Conservation (phyloP, 2,113 vertebrate genomes). For the Lepisosteus oculatus region DNA sequence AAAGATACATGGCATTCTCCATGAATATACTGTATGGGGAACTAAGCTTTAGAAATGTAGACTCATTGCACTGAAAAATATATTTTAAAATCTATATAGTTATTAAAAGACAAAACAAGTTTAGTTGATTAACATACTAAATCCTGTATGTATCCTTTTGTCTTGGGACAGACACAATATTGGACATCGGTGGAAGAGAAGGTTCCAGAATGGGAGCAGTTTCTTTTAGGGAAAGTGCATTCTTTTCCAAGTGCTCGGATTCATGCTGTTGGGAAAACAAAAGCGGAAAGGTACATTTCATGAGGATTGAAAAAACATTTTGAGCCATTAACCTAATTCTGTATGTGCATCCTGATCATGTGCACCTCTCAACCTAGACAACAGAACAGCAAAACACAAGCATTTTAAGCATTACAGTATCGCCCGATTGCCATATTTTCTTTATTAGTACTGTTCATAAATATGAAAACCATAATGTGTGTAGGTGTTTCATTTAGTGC, state of each 20-base stretch:
- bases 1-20: no score
- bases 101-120: no score
- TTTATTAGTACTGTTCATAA: no score
- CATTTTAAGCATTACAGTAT: no score
- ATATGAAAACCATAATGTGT: background rate
- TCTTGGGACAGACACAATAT: slow-evolving; percentile 66
- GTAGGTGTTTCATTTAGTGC: background rate
- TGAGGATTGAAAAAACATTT: slow-evolving; percentile 29
- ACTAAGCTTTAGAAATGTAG: no score
- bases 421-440: no score
- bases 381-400: no score
- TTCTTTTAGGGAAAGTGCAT: slow-evolving; percentile 75
- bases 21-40: no score
- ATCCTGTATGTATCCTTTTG: background rate
- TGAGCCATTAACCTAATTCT: slow-evolving; percentile 24
- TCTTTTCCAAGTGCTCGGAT: slow-evolving; percentile 54
- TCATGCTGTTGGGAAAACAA: slow-evolving; percentile 39
- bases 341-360: slow-evolving; percentile 11
- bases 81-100: no score
- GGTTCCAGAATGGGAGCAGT: slow-evolving; percentile 78
- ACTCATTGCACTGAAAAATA: no score
- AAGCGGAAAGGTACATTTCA: slow-evolving; percentile 26
- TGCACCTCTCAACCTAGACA: background rate
- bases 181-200: slow-evolving; percentile 81
- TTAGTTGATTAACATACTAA: background rate